Percentiles rank a stretch among this genome's conserved stretches.
These are phyloP conservation scores for Drosophila siamana DNA, from an alignment of 2,888 invertebrate genomes.

Conservation along the genomic window DNA sequence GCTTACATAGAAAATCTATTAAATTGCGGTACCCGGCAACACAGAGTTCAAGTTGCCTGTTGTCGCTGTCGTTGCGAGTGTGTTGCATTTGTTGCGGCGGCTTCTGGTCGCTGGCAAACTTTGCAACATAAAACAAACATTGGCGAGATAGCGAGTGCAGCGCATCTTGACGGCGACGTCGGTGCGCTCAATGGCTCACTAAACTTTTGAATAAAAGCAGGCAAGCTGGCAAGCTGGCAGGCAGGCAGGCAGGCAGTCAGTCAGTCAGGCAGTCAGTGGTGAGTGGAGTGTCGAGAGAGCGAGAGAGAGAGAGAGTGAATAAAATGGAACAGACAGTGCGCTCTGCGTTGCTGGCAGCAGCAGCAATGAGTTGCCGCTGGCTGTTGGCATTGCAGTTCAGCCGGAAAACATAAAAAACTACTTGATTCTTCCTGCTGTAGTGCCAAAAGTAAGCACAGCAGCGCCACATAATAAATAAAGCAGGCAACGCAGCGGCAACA, in stretches of 20 bases:
- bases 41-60: constrained; percentile 50
- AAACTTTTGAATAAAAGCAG: constrained; percentile 80
- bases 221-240: constrained; percentile 43
- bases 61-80: constrained; percentile 17
- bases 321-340: constrained; percentile 8
- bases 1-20: constrained; percentile 81
- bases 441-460: constrained; percentile 79
- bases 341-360: constrained; percentile 21
- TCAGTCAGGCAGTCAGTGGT: constrained; percentile 20
- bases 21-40: constrained; percentile 68
- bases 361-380: constrained; percentile 60
- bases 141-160: constrained; percentile 68
- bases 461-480: constrained; percentile 78
- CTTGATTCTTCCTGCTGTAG: constrained; percentile 79
- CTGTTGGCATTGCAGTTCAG: constrained; percentile 81
- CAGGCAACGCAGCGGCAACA: constrained; percentile 49
- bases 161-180: constrained; percentile 72
- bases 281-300: constrained; percentile 12
- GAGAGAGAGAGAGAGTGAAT: neutral
- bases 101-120: constrained; percentile 71
- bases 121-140: constrained; percentile 82
- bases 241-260: neutral
- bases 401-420: constrained; percentile 82
- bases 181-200: constrained; percentile 79
- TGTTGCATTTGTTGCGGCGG: constrained; percentile 41